Evolutionary conservation across 2,888 invertebrate genomes (phyloP).

Genomic region (Drosophila emarginata): DNA sequence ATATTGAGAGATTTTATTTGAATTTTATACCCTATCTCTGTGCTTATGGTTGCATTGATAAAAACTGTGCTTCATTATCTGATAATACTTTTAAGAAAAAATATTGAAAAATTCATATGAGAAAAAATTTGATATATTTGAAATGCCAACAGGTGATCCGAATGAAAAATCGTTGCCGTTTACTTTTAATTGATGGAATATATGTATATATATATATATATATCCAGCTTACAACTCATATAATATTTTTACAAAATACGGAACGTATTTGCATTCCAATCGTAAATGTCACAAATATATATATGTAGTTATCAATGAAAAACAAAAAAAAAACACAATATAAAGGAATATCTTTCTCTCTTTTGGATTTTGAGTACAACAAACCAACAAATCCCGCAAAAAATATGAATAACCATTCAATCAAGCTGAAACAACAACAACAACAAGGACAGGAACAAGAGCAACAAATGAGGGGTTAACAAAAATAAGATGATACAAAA

Average conservation of each 20-base stretch:
- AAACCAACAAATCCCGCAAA: slow-evolving; percentile 43
- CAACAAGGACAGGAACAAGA: slow-evolving; percentile 26
- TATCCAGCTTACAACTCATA: slow-evolving; percentile 52
- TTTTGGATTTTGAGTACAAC: slow-evolving; percentile 15
- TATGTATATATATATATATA: slow-evolving; percentile 10
- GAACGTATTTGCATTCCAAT: neutral
- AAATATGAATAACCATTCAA: slow-evolving; percentile 76
- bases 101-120: too few species aligned
- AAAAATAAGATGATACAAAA: neutral
- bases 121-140: too few species aligned
- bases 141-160: neutral
- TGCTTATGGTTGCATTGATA: too few species aligned
- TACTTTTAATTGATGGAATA: slow-evolving; percentile 26
- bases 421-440: slow-evolving; percentile 51
- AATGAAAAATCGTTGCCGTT: neutral
- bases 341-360: neutral
- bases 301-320: neutral
- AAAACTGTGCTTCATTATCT: too few species aligned
- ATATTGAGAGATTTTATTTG: too few species aligned
- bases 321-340: neutral
- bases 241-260: slow-evolving; percentile 44
- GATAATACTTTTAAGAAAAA: too few species aligned
- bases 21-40: too few species aligned
- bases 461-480: slow-evolving; percentile 12
- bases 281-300: neutral